Evolutionary conservation across 2,797 vertebrate genomes (phyloP).

Genomic region (Halcyon badia): DNA sequence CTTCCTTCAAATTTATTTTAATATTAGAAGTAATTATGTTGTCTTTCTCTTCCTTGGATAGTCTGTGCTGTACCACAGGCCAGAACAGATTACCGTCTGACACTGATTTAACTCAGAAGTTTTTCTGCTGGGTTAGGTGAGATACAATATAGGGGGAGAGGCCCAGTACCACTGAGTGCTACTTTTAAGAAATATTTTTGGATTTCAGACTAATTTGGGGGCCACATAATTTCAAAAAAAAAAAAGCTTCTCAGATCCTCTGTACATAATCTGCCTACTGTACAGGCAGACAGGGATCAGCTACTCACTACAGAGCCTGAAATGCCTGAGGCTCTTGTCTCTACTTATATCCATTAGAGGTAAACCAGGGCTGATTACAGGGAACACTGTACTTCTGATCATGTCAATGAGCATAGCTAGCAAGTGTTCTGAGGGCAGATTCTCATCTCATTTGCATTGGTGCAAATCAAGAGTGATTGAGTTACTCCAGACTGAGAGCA

Average conservation of each 20-base stretch:
- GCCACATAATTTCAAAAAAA: not conserved
- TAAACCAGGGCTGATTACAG: constrained; percentile 64
- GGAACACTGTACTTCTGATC: constrained; percentile 66
- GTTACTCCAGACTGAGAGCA: constrained; percentile 56
- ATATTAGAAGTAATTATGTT: not conserved
- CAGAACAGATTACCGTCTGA: not conserved
- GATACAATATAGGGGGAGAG: not conserved
- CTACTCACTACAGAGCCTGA: constrained; percentile 27
- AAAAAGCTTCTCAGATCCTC: not conserved
- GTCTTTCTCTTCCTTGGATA: not conserved
- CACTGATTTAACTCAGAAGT: not conserved
- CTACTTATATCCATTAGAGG: constrained; percentile 68
- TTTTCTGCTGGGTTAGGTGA: not conserved
- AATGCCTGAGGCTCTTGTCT: constrained; percentile 68
- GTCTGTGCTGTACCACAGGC: not conserved
- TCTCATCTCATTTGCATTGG: constrained; percentile 66
- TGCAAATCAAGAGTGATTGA: constrained; percentile 64
- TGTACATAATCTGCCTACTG: not conserved
- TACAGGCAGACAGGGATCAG: not conserved
- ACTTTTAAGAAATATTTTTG: not conserved
- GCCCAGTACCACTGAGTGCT: not conserved
- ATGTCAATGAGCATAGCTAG: constrained; percentile 47
- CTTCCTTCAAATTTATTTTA: not conserved
- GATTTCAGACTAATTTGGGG: not conserved
- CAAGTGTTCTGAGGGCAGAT: constrained; percentile 56